Percentiles rank a stretch among this genome's conserved stretches.
phyloP scores from a whole-genome alignment of 1,140 invertebrate species.

The Uloborus diversus region DNA sequence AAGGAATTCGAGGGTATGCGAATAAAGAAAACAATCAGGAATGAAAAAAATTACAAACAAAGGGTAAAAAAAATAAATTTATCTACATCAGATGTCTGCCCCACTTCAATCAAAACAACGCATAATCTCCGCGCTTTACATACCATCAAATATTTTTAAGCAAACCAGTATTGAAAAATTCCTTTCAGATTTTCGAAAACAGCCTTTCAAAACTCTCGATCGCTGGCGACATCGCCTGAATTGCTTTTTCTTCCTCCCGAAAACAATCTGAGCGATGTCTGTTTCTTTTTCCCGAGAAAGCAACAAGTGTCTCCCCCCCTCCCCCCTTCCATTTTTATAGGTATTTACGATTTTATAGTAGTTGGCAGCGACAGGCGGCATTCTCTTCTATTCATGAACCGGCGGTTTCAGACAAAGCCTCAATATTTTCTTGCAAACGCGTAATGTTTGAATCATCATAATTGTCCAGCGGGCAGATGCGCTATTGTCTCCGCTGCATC shows the following conservation, averaged over 20 bases:
- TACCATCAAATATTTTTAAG: background rate
- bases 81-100: background rate
- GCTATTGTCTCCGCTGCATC: background rate
- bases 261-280: background rate
- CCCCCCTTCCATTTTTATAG: background rate
- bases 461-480: background rate
- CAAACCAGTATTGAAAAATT: too few relatives aligned
- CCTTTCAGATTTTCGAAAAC: background rate
- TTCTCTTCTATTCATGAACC: constrained; percentile 31
- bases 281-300: background rate
- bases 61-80: too few relatives aligned
- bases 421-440: constrained; percentile 11
- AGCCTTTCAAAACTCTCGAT: background rate
- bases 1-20: too few relatives aligned
- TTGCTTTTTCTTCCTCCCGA: background rate
- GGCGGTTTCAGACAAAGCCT: constrained; percentile 27
- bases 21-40: too few relatives aligned
- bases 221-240: too few relatives aligned
- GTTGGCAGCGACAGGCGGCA: constrained; percentile 20
- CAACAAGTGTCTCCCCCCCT: background rate
- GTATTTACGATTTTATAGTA: constrained; percentile 19
- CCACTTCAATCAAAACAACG: background rate
- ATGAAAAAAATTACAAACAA: too few relatives aligned
- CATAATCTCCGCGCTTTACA: background rate
- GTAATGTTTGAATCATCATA: background rate